Percentiles rank a stretch among this genome's conserved stretches.
These are phyloP conservation scores for Myrmecobius fasciatus DNA, from an alignment of 2,113 vertebrate species.

Conservation along the genomic window DNA sequence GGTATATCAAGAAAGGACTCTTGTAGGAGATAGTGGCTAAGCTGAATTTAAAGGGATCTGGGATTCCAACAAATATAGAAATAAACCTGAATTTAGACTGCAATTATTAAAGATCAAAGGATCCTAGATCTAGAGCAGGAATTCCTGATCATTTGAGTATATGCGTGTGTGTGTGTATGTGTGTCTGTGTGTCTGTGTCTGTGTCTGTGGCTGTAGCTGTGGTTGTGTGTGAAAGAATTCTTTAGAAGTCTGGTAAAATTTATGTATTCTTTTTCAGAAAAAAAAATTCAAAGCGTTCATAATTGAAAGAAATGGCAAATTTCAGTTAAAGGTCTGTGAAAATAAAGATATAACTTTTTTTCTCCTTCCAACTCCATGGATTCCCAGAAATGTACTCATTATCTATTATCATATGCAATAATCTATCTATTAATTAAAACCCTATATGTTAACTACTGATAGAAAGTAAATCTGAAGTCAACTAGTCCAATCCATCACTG, in stretches of 20 bases:
- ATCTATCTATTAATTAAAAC: neutral
- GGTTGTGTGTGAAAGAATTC: neutral
- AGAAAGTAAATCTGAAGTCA: neutral
- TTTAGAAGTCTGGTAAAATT: neutral
- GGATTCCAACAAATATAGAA: neutral
- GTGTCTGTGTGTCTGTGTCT: too few relatives aligned
- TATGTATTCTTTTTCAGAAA: neutral
- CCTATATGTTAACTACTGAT: neutral
- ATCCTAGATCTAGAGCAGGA: neutral
- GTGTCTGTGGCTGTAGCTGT: neutral
- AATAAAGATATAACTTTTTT: neutral
- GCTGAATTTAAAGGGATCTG: neutral
- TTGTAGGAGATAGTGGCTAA: neutral
- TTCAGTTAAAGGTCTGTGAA: neutral
- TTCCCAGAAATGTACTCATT: neutral
- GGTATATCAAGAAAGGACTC: neutral
- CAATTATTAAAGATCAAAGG: neutral
- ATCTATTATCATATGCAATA: neutral
- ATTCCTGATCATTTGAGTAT: neutral
- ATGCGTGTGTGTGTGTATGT: too few relatives aligned
- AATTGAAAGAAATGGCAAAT: neutral
- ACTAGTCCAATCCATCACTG: neutral
- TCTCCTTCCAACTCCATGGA: neutral
- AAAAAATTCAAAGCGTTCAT: neutral
- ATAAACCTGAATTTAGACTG: neutral